phyloP scores from a whole-genome alignment of 2,888 invertebrate genomes.

The Synanthedon andrenaeformis region DNA sequence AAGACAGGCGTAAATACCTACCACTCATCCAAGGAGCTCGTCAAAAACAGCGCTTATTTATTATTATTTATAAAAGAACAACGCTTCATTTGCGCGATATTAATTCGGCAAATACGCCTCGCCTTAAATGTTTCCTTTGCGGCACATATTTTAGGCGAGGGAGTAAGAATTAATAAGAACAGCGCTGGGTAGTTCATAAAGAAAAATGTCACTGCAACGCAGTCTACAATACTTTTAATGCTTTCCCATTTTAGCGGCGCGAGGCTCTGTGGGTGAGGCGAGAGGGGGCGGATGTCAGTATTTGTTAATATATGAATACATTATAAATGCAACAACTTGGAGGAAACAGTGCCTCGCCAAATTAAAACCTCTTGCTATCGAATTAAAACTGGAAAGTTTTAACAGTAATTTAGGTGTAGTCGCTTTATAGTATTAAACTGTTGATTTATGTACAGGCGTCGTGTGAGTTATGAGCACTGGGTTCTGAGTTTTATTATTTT shows the following conservation, averaged over 20 bases:
- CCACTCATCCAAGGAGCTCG: too few relatives aligned
- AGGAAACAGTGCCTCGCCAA: constrained; percentile 49
- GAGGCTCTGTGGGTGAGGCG: too few relatives aligned
- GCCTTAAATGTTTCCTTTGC: constrained; percentile 29
- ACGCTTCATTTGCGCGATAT: neutral
- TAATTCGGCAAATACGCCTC: neutral
- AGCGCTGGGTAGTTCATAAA: constrained; percentile 48
- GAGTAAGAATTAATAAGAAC: constrained; percentile 53
- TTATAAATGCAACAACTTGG: constrained; percentile 37
- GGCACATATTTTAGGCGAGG: constrained; percentile 36
- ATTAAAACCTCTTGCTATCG: constrained; percentile 53
- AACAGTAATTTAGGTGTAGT: constrained; percentile 49
- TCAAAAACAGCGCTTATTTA: too few relatives aligned
- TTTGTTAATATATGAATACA: constrained; percentile 52
- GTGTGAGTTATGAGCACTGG: constrained; percentile 25
- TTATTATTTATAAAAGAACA: neutral
- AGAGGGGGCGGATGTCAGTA: constrained; percentile 25
- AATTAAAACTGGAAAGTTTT: constrained; percentile 54
- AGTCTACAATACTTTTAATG: constrained; percentile 23
- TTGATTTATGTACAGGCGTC: constrained; percentile 50
- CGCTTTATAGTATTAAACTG: constrained; percentile 56
- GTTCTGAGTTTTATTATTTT: neutral
- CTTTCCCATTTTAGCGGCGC: constrained; percentile 27
- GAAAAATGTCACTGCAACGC: constrained; percentile 58
- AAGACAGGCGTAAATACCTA: too few relatives aligned